Evolutionary conservation across 2,113 vertebrate species (phyloP), one percentile per base, ranked within the genome.

Genomic region (Stomatorhinus ivindoensis): DNA sequence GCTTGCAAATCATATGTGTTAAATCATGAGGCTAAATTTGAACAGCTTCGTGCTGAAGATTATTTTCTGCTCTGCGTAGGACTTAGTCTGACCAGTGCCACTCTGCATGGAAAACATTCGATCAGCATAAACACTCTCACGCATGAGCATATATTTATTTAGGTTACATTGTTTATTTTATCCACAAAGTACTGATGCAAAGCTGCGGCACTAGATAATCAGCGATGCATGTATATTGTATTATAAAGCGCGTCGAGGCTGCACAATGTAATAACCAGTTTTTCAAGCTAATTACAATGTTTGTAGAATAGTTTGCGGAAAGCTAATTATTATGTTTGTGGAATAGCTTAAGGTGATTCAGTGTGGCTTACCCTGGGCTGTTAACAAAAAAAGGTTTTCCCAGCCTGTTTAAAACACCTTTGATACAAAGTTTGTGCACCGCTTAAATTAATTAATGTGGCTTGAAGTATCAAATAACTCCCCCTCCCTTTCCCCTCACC

Each of bases 1-100:
- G 65, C 90, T 90, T 53, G 86, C 89, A 91, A 92, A 92, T 92
- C 92, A 85, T 76, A 83, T 90, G 88, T 87, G 92, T 93, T 91
- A 91, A 91, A 91, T 91, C 73, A 88, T 90, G 89, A 90, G 50
- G 90, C 89, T 90, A 90, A 80, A 90, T 90, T 92, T 91, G 50
- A 86, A 47, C 61, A 69, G 53, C 83, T 69, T 76, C 88, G 39
- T 89, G n/a, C 55, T 73, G 58, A 50, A 92, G 87, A 92, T 91
- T 93, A 89, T 92, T 92, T 92, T 90, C 86, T 87, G 39, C 86
- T 87, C 87, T 90, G 86, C 86, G 87, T 87, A 88, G 89, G 73
- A 87, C 55, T 87, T 50, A 85, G 87, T 92, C 42, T 24, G 53
- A 86, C 47, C 88, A 85, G 15, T 24, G 86, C 88, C 84, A 83